These are phyloP conservation scores for Wasmannia auropunctata DNA, from an alignment of 1,140 invertebrate genomes.

Conservation along the genomic window DNA sequence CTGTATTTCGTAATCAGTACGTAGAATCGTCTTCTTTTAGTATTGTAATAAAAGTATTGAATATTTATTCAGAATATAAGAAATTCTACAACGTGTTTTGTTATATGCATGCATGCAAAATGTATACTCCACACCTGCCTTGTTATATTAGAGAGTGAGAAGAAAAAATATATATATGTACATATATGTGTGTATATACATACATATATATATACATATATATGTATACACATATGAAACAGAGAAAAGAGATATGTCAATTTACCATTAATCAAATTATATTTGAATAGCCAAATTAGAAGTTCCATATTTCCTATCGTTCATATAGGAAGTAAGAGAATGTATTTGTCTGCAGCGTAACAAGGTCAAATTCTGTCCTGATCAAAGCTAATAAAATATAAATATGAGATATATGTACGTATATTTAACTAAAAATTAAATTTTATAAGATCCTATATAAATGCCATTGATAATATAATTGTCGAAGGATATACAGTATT, in stretches of 20 bases:
- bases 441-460: slow-evolving; percentile 35
- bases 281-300: slow-evolving; percentile 73
- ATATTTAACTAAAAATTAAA: slow-evolving; percentile 20
- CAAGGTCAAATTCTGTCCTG: slow-evolving; percentile 47
- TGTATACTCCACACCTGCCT: slow-evolving; percentile 69
- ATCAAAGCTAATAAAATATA: not conserved
- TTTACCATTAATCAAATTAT: slow-evolving; percentile 76
- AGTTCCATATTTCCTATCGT: slow-evolving; percentile 68
- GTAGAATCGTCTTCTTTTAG: slow-evolving; percentile 44
- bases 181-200: slow-evolving; percentile 18
- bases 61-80: slow-evolving; percentile 60
- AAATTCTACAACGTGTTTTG: slow-evolving; percentile 37
- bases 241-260: slow-evolving; percentile 70
- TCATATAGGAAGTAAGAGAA: slow-evolving; percentile 47
- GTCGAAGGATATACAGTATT: slow-evolving; percentile 19
- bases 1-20: slow-evolving; percentile 39
- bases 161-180: slow-evolving; percentile 5
- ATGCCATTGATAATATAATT: slow-evolving; percentile 36
- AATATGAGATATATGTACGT: not conserved
- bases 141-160: slow-evolving; percentile 57
- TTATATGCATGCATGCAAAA: slow-evolving; percentile 45
- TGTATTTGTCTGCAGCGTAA: slow-evolving; percentile 59
- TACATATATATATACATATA: not conserved
- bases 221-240: slow-evolving; percentile 31
- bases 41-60: slow-evolving; percentile 46